Conservation (phyloP, 2,888 invertebrate species). For the Caenorhabditis sinica region DNA sequence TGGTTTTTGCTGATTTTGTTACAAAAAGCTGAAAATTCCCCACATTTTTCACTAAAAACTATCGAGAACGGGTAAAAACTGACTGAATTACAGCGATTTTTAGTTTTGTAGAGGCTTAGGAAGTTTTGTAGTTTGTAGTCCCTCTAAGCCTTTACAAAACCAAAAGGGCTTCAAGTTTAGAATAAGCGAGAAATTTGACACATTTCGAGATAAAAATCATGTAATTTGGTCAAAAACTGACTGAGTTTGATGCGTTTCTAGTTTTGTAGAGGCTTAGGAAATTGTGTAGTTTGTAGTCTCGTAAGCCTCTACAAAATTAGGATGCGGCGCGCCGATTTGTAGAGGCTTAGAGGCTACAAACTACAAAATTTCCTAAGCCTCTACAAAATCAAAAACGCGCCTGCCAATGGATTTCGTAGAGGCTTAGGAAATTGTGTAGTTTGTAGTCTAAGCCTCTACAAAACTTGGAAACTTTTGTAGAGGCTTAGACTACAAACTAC, state of each 20-base stretch:
- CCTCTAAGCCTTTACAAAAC: not conserved
- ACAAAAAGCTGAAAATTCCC: not conserved
- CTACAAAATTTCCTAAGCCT: not conserved
- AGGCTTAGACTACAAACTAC: too few relatives aligned
- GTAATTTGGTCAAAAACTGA: too few relatives aligned
- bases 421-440: too few relatives aligned
- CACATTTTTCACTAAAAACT: not conserved
- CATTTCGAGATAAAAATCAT: too few relatives aligned
- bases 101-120: constrained; percentile 3
- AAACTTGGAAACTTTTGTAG: too few relatives aligned
- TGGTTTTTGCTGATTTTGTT: too few relatives aligned
- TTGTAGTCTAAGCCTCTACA: too few relatives aligned
- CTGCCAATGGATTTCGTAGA: too few relatives aligned
- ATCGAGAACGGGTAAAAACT: not conserved
- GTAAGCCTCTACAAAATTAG: not conserved
- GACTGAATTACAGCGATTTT: too few relatives aligned
- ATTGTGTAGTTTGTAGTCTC: not conserved
- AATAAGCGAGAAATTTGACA: too few relatives aligned
- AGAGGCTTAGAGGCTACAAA: constrained; percentile 7
- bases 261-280: not conserved
- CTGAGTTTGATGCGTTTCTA: not conserved
- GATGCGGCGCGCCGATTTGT: not conserved
- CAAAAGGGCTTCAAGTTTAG: too few relatives aligned
- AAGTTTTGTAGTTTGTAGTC: not conserved
- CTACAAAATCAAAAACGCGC: too few relatives aligned